phyloP scores from a whole-genome alignment of 2,888 invertebrate genomes.

The Limnephilus lunatus region DNA sequence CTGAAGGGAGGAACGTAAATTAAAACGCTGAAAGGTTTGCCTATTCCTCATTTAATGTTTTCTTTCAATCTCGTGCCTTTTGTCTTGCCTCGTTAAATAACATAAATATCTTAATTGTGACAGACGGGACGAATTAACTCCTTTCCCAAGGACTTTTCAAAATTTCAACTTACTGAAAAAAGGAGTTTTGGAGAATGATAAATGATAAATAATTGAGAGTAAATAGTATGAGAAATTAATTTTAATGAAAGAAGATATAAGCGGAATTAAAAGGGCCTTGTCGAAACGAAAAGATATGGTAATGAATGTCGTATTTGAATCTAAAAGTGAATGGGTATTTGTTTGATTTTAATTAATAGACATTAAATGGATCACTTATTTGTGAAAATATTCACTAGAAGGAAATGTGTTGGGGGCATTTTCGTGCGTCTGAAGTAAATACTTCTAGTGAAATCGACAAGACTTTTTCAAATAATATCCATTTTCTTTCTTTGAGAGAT shows the following conservation, averaged over 20 bases:
- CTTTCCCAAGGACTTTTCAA: background rate
- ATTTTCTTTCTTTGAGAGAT: no score
- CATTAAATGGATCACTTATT: background rate
- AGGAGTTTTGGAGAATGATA: background rate
- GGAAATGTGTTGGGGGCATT: no score
- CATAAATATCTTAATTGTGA: constrained; percentile 2
- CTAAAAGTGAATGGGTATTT: background rate
- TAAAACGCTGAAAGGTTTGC: background rate
- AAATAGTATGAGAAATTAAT: background rate
- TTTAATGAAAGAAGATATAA: background rate
- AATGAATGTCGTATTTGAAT: background rate
- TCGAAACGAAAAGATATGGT: background rate
- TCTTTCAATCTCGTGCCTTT: background rate
- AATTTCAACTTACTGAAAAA: background rate
- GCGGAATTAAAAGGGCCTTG: background rate
- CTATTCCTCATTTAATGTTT: background rate
- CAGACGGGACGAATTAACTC: background rate
- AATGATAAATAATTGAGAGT: background rate
- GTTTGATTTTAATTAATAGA: background rate
- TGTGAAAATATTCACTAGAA: no score
- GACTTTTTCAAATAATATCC: no score
- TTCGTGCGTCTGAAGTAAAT: no score
- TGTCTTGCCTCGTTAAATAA: background rate
- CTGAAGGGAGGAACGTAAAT: background rate
- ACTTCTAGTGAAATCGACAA: no score